Evolutionary conservation across 2,797 vertebrate genomes (phyloP), one percentile per base, ranked within the genome.

Genomic region (Sebastes wilsoni): DNA sequence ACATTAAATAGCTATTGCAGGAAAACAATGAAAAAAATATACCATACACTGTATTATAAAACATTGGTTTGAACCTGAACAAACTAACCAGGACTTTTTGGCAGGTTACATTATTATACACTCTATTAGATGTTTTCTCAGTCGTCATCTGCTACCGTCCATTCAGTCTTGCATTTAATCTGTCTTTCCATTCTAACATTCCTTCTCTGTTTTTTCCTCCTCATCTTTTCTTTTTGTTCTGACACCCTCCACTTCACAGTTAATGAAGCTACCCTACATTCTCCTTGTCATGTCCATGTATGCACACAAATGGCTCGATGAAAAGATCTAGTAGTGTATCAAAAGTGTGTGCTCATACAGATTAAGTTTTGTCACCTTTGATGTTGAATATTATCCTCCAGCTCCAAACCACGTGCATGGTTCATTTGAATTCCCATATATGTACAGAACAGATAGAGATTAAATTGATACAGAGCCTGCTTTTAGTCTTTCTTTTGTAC

Each of bases 371-470:
- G 42, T 66, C 23, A 70, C 59, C 62, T 87, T 84, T 84, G 60
- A 81, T 68, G 72, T 72, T 30, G 8, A 72, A 55, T 73, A 66
- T 83, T 74, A 42, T 65, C 70, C 54, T 55, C 36, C 36, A 79
- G 56, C 34, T 70, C 23, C n/a, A 64, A 46, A 52, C 9, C 62
- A 58, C 38, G 4, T 58, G 5, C 34, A 32, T 42, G 30, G 67
- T 66, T 75, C 74, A 20, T 55, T 58, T 70, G 2, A 75, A 67
- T 78, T 52, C 27, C 14, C 3, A 46, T 25, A 3, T 38, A 72
- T 72, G 32, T 77, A 75, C 56, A 56, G 75, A 82, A n/a, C 12
- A 60, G 73, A 82, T 75, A n/a, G 67, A 83, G 82, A 79, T 80
- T 78, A 77, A 67, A 88, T 69, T 61, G 22, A 75, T 38, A 20